phyloP scores from a whole-genome alignment of 64 coral and sea anemone genomes.

The Actinia tenebrosa region DNA sequence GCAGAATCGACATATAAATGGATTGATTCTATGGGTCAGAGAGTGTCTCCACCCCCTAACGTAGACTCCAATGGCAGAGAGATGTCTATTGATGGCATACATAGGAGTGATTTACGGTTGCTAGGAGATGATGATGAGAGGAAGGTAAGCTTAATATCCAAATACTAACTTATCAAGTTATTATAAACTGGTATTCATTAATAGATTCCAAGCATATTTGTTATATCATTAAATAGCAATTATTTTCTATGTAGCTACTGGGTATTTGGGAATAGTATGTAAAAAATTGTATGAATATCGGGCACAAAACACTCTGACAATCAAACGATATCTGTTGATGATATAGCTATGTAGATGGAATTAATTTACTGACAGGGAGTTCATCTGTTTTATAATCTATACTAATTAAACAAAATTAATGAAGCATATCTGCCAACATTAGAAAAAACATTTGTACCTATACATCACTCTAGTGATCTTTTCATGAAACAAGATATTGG shows the following conservation, averaged over 20 bases:
- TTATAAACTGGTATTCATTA: no score
- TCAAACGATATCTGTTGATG: no score
- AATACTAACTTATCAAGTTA: background rate
- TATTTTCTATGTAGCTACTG: background rate
- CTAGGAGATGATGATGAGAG: slow-evolving; percentile 99
- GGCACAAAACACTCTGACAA: no score
- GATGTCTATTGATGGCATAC: slow-evolving; percentile 53
- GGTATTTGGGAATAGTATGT: no score
- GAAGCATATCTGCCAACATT: background rate
- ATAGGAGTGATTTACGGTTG: slow-evolving; percentile 92
- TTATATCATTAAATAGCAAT: background rate
- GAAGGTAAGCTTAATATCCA: slow-evolving; percentile 53
- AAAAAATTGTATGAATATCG: no score
- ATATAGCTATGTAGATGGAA: no score
- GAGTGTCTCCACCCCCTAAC: slow-evolving; percentile 66
- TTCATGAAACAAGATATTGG: no score
- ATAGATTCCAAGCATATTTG: background rate
- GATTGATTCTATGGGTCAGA: slow-evolving; percentile 66
- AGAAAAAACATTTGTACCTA: no score
- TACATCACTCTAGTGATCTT: no score
- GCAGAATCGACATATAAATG: slow-evolving; percentile 90
- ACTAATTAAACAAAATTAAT: no score
- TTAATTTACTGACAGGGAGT: no score
- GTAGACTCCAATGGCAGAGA: slow-evolving; percentile 62
- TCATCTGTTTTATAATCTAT: background rate